phyloP scores from a whole-genome alignment of 2,797 vertebrate species.

The Choloepus didactylus region DNA sequence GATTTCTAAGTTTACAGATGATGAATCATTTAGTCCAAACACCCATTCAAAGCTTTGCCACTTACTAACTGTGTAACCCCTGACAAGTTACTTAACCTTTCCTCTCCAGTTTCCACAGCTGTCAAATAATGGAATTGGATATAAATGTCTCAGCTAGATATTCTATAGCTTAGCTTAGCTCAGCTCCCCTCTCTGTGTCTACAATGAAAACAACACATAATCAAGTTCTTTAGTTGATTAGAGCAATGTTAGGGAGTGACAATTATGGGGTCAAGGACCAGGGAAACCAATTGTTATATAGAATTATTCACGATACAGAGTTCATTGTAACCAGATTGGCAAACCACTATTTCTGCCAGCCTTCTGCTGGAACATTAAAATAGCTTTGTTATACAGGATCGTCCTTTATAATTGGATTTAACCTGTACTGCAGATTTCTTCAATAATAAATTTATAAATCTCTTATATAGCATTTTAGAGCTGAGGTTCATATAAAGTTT shows the following conservation, averaged over 20 bases:
- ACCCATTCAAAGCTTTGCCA: constrained; percentile 43
- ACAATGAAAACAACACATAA: constrained; percentile 71
- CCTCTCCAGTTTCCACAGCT: constrained; percentile 59
- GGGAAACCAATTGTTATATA: constrained; percentile 74
- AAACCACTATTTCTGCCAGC: constrained; percentile 77
- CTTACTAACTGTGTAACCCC: constrained; percentile 63
- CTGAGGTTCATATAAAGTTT: constrained; percentile 52
- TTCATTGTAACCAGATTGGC: constrained; percentile 80
- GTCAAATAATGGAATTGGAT: constrained; percentile 64
- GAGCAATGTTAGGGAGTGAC: constrained; percentile 63
- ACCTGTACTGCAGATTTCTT: constrained; percentile 74
- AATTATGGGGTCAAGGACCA: constrained; percentile 75
- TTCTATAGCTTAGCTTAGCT: constrained; percentile 68
- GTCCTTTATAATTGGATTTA: constrained; percentile 77
- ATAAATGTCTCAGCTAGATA: constrained; percentile 64
- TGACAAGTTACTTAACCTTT: constrained; percentile 68
- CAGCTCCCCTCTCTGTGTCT: constrained; percentile 48
- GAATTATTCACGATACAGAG: constrained; percentile 80
- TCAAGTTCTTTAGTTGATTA: constrained; percentile 80
- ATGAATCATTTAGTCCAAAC: constrained; percentile 60
- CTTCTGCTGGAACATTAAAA: constrained; percentile 81
- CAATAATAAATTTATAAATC: constrained; percentile 73
- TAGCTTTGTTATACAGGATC: constrained; percentile 78
- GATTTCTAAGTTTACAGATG: constrained; percentile 44
- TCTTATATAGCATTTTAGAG: constrained; percentile 67